phyloP scores from a whole-genome alignment of 2,888 invertebrate genomes.

The Spilosoma lubricipeda region DNA sequence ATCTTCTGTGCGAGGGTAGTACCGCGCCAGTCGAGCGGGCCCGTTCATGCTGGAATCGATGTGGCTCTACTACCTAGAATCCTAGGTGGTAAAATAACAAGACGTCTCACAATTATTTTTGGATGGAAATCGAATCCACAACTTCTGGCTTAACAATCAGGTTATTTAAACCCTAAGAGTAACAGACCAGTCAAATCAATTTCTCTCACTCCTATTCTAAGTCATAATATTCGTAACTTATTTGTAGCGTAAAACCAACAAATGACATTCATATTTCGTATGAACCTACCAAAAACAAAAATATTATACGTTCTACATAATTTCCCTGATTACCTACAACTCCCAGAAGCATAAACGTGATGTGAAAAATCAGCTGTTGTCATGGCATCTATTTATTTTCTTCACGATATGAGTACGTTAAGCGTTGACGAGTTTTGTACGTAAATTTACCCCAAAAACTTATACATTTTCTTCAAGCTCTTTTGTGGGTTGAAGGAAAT shows the following conservation, averaged over 20 bases:
- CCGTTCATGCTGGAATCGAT: too few relatives aligned
- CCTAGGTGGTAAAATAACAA: too few relatives aligned
- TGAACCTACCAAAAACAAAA: background rate
- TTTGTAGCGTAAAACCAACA: background rate
- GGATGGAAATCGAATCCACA: too few relatives aligned
- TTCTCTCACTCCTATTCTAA: background rate
- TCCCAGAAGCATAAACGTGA: background rate
- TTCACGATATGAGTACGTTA: conserved; percentile 25
- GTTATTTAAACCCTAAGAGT: too few relatives aligned
- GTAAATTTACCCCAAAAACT: conserved; percentile 45
- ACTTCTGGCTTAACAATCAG: too few relatives aligned
- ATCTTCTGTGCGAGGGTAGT: too few relatives aligned
- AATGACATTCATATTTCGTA: background rate
- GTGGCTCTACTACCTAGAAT: too few relatives aligned
- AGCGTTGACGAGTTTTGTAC: conserved; percentile 49
- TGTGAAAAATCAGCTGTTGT: conserved; percentile 9
- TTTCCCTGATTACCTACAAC: background rate
- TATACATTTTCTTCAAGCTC: conserved; percentile 44
- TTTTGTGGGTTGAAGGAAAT: conserved; percentile 13
- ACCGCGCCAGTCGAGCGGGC: too few relatives aligned
- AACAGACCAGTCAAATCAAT: too few relatives aligned
- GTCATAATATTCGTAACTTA: background rate
- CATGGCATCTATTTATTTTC: conserved; percentile 15
- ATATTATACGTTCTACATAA: background rate
- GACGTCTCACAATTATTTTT: too few relatives aligned